phyloP scores from a whole-genome alignment of 2,888 invertebrate genomes.

The Ommatoiulus sabulosus region DNA sequence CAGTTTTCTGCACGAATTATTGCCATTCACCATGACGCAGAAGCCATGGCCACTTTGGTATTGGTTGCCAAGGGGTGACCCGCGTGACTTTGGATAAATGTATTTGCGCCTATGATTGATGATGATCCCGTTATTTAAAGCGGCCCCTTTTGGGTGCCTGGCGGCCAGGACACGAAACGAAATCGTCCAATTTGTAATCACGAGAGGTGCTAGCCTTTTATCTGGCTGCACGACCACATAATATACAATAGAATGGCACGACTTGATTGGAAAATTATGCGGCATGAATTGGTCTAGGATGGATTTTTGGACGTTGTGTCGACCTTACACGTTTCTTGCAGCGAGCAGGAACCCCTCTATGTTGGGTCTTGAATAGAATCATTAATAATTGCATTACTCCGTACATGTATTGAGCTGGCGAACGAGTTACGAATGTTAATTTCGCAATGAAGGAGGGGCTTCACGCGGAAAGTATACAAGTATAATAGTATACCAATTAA shows the following conservation, averaged over 20 bases:
- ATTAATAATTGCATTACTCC: conserved; percentile 23
- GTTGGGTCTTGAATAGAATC: not conserved
- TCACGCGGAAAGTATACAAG: too few species aligned
- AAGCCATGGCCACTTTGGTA: conserved; percentile 25
- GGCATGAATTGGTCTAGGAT: conserved; percentile 24
- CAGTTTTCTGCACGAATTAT: conserved; percentile 25
- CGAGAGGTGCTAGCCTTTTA: conserved; percentile 34
- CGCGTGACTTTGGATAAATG: conserved; percentile 34
- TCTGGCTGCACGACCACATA: conserved; percentile 34
- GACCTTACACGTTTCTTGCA: conserved; percentile 16
- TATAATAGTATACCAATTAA: too few species aligned
- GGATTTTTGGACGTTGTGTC: not conserved
- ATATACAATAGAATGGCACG: conserved; percentile 15
- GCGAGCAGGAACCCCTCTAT: not conserved
- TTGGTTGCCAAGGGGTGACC: conserved; percentile 8
- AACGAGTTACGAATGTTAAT: too few species aligned
- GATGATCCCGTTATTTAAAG: conserved; percentile 34
- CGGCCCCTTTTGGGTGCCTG: conserved; percentile 34
- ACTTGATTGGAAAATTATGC: conserved; percentile 34
- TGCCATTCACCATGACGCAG: conserved; percentile 26
- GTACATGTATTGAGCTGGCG: not conserved
- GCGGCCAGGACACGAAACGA: conserved; percentile 26
- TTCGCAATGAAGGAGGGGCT: too few species aligned
- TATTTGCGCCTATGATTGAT: conserved; percentile 17
- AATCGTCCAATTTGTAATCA: conserved; percentile 34